Evolutionary conservation across 2,113 vertebrate genomes (phyloP).

Genomic region (Ictidomys tridecemlineatus): DNA sequence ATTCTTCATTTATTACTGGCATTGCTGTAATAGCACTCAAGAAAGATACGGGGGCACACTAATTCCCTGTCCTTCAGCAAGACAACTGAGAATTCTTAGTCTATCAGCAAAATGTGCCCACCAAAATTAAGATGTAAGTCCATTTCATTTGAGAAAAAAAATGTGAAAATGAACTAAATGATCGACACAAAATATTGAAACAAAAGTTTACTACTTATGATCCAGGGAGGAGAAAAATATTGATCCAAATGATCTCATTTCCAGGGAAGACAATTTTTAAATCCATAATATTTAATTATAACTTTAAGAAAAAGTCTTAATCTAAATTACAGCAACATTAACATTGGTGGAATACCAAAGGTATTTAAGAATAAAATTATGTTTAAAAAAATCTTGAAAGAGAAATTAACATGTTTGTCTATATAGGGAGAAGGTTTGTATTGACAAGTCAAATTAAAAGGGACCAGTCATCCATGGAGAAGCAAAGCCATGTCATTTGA

Average conservation of each 20-base stretch:
- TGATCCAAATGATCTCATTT: constrained; percentile 6
- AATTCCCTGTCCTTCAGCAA: constrained; percentile 67
- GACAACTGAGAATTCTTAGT: constrained; percentile 64
- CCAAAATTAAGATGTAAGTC: constrained; percentile 60
- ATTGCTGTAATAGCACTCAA: constrained; percentile 68
- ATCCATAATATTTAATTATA: not conserved
- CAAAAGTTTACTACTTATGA: not conserved
- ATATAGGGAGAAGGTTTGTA: not conserved
- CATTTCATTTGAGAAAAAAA: constrained; percentile 56
- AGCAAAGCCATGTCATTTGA: not conserved
- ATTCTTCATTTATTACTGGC: constrained; percentile 76
- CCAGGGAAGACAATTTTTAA: constrained; percentile 25
- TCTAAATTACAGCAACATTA: constrained; percentile 9
- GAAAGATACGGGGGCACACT: constrained; percentile 14
- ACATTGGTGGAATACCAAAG: not conserved
- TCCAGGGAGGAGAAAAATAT: not conserved
- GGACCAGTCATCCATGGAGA: not conserved
- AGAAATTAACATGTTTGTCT: not conserved
- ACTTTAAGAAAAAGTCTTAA: constrained; percentile 41
- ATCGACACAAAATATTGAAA: not conserved
- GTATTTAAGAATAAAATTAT: constrained; percentile 49
- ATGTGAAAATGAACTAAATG: not conserved
- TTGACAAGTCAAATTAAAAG: not conserved
- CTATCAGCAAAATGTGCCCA: constrained; percentile 70
- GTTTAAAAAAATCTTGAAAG: constrained; percentile 33